Conservation (phyloP, 2,797 vertebrate genomes). For the Momotus momota region DNA sequence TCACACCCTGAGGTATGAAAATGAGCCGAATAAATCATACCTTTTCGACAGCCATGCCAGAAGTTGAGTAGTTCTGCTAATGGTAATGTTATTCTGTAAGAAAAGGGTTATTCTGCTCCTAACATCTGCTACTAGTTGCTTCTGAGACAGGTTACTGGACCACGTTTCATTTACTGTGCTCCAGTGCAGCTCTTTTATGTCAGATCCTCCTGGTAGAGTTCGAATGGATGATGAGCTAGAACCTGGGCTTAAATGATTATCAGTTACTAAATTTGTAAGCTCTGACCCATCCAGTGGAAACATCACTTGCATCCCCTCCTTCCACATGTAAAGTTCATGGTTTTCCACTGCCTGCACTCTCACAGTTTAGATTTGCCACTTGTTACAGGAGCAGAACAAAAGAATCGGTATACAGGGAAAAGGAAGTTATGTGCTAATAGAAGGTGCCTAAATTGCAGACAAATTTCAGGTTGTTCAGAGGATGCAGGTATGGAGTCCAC, state of each 20-base stretch:
- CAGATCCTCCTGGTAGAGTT: background rate
- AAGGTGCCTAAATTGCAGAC: background rate
- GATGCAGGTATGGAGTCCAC: background rate
- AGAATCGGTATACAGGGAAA: background rate
- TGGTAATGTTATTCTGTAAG: background rate
- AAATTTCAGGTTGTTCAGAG: background rate
- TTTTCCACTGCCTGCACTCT: background rate
- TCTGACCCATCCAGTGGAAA: background rate
- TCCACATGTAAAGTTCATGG: background rate
- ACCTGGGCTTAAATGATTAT: background rate
- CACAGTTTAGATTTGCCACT: background rate
- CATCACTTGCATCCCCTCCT: background rate
- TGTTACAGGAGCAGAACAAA: background rate
- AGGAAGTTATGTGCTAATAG: constrained; percentile 5
- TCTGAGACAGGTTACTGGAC: background rate
- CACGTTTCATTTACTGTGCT: background rate
- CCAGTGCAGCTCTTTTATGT: background rate
- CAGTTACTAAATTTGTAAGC: background rate
- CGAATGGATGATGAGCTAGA: background rate
- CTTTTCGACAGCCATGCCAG: background rate
- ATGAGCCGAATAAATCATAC: rapidly evolving
- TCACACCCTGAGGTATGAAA: background rate
- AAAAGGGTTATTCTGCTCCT: background rate
- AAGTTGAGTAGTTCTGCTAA: background rate
- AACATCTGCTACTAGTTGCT: background rate